Base-by-base conservation (phyloP, 2,797 vertebrate genomes). In the Fistularia commersonii region DNA sequence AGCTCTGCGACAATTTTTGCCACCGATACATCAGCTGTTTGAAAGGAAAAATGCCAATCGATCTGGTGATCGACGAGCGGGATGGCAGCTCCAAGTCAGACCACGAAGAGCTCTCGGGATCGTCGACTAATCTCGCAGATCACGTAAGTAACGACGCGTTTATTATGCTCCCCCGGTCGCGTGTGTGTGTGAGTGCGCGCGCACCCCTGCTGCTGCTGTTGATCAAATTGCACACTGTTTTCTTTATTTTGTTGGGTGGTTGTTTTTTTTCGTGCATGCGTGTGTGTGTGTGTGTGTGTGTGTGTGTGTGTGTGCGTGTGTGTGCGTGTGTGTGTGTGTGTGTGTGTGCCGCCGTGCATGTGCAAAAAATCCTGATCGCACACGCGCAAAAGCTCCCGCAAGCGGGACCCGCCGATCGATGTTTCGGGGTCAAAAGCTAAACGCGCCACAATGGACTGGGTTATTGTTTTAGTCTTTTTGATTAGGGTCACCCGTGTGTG, bases 21-120 rank as follows among this genome's bases (percentile, higher is more conserved):
- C 97, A 99, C 83, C 96, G 97, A 93, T 99, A 99, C 94, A 99
- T 99, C 92, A 99, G 97, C 80, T 99, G 97, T 93, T 94, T 99
- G 91, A 99, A 99, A 94, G 97, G 97, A 84, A 99, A 99, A 93
- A 99, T 99, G 97, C 97, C 97, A 85, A 99, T 99, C 90, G 97
- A 99, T 88, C 92, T 99, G 57, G 97, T 99, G 83, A 99, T 99
- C 77, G 97, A 99, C 77, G 97, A 99, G 85, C 93, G 97, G 86
- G 97, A 99, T 81, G 97, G 95, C 82, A 98, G 91, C 88, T 98
- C 97, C 45, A 99, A 98, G 86, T 99, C 96, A 85, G 96, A 98
- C 77, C 96, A 98, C 6, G 97, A 98, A 89, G 96, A 99, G 81
- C 94, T 98, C 71, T 98, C 96, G 81, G 96, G 96, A 89, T 98